Percentiles rank a stretch among this genome's conserved stretches.
These are phyloP conservation scores for Bufo gargarizans DNA, from an alignment of 2,113 vertebrate genomes.

Conservation along the genomic window DNA sequence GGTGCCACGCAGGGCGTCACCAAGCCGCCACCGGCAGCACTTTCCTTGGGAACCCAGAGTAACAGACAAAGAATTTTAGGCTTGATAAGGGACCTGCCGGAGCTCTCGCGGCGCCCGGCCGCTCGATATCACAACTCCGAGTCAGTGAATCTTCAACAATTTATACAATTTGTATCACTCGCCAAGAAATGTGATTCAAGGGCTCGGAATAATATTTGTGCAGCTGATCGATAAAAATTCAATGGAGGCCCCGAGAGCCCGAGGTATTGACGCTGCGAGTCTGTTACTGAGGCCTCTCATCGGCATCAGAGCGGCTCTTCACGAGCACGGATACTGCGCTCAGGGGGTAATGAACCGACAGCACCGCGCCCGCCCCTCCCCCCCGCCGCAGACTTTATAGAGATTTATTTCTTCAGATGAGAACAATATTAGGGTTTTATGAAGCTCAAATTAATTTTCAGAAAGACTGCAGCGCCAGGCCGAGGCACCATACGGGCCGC, in stretches of 20 bases:
- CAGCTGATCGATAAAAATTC: constrained; percentile 37
- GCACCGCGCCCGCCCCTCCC: not conserved
- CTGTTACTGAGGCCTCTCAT: not conserved
- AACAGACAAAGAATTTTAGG: too few relatives aligned
- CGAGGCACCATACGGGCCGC: not conserved
- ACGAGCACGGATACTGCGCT: not conserved
- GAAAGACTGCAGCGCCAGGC: not conserved
- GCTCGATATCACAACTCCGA: constrained; percentile 15
- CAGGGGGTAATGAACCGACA: not conserved
- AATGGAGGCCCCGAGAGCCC: constrained; percentile 33
- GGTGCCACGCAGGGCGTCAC: too few relatives aligned
- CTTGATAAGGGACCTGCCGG: not conserved
- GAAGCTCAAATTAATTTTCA: not conserved
- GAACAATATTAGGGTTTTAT: constrained; percentile 12
- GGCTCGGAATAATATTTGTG: constrained; percentile 41
- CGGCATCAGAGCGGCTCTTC: constrained; percentile 7
- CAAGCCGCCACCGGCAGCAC: too few relatives aligned
- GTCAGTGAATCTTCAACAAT: constrained; percentile 16
- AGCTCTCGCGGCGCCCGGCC: not conserved
- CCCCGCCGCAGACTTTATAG: not conserved
- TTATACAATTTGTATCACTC: constrained; percentile 20
- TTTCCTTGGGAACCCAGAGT: too few relatives aligned
- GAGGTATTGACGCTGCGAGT: constrained; percentile 25
- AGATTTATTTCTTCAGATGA: not conserved
- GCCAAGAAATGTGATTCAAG: constrained; percentile 13